Evolutionary conservation across 2,888 invertebrate genomes (phyloP).

Genomic region (Drosophila setosimentum): DNA sequence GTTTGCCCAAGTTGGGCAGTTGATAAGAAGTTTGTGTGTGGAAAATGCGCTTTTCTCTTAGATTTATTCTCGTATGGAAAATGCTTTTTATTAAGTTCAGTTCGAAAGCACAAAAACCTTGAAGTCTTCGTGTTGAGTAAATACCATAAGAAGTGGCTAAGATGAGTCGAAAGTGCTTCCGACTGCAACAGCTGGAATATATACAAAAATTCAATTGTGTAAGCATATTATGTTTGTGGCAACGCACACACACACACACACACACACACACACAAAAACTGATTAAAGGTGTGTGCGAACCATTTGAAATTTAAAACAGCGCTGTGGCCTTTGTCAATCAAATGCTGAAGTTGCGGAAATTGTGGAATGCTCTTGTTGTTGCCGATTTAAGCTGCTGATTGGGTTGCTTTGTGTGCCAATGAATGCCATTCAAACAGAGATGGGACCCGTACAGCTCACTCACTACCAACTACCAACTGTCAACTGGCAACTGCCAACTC

Average conservation of each 20-base stretch:
- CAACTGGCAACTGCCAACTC: no score
- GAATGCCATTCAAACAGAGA: constrained; percentile 32
- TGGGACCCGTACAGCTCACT: neutral
- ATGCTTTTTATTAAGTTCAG: neutral
- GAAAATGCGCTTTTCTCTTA: constrained; percentile 10
- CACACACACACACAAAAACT: constrained; percentile 36
- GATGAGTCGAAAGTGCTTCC: neutral
- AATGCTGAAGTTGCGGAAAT: constrained; percentile 67
- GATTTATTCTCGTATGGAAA: neutral
- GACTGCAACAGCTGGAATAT: neutral
- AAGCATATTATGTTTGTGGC: constrained; percentile 62
- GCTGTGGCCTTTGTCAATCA: constrained; percentile 53
- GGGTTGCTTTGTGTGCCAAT: constrained; percentile 55
- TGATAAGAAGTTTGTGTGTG: constrained; percentile 50
- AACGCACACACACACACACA: constrained; percentile 44
- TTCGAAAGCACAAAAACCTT: neutral
- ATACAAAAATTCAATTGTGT: constrained; percentile 61
- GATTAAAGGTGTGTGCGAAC: constrained; percentile 67
- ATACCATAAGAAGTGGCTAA: neutral
- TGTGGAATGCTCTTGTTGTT: constrained; percentile 64
- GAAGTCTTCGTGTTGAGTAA: neutral
- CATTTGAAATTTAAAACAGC: constrained; percentile 68
- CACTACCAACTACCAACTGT: neutral
- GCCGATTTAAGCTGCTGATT: constrained; percentile 61
- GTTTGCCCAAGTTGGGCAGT: constrained; percentile 32